Evolutionary conservation across 2,888 invertebrate genomes (phyloP).

Genomic region (Standfussiana lucernea): DNA sequence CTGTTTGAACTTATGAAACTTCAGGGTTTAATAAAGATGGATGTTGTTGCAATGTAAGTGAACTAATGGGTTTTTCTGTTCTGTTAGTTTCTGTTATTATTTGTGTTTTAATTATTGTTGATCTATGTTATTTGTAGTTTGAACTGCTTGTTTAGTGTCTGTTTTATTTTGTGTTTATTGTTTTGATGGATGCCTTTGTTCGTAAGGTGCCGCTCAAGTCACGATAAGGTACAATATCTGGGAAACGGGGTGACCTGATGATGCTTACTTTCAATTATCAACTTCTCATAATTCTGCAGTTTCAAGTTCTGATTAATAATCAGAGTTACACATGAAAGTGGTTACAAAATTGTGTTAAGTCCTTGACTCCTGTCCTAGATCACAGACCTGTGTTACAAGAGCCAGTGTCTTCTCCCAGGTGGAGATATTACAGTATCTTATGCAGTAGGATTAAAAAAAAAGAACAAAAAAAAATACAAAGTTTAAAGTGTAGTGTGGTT

Average conservation of each 20-base stretch:
- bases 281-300: not conserved
- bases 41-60: conserved; percentile 48
- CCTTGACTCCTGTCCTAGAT: no score
- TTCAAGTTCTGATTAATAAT: not conserved
- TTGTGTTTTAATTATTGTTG: conserved; percentile 48
- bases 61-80: conserved; percentile 49
- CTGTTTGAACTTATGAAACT: conserved; percentile 36
- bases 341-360: no score
- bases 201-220: not conserved
- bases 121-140: conserved; percentile 22
- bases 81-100: conserved; percentile 27
- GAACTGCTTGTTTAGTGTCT: conserved; percentile 16
- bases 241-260: not conserved
- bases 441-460: no score
- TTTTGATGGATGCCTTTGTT: conserved; percentile 17
- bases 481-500: no score
- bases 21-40: conserved; percentile 47
- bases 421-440: no score
- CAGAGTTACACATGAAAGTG: no score
- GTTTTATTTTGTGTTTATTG: conserved; percentile 8
- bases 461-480: no score
- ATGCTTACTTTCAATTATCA: not conserved
- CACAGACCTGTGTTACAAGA: no score
- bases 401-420: no score
- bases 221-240: not conserved